phyloP scores from a whole-genome alignment of 2,113 vertebrate genomes.

The Zosterops japonicus region DNA sequence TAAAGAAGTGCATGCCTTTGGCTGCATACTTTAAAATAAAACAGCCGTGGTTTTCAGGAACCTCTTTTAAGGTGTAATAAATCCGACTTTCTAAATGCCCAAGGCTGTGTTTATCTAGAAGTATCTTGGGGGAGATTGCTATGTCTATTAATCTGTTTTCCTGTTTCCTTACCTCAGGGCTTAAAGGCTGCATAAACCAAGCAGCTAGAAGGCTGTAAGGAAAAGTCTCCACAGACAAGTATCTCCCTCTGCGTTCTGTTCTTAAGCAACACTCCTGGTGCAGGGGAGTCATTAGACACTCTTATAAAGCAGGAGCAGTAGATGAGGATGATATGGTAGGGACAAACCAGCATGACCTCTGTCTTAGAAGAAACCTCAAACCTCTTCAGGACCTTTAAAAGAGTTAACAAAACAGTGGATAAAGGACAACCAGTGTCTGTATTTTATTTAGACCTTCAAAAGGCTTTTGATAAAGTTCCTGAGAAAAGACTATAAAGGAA shows the following conservation, averaged over 20 bases:
- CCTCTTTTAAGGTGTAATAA: slow-evolving; percentile 68
- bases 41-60: slow-evolving; percentile 60
- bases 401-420: slow-evolving; percentile 29
- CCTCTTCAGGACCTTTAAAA: slow-evolving; percentile 15
- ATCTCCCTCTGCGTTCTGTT: slow-evolving; percentile 36
- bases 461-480: slow-evolving; percentile 43
- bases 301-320: not conserved
- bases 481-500: slow-evolving; percentile 20
- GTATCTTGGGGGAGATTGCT: slow-evolving; percentile 63
- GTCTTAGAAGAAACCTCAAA: slow-evolving; percentile 9
- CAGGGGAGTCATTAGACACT: not conserved
- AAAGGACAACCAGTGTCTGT: not conserved
- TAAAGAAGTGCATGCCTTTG: slow-evolving; percentile 61
- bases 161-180: slow-evolving; percentile 66
- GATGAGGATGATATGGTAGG: not conserved
- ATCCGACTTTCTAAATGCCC: slow-evolving; percentile 68
- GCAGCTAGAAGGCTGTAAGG: slow-evolving; percentile 29
- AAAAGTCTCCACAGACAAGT: slow-evolving; percentile 31
- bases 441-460: slow-evolving; percentile 48
- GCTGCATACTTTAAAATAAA: slow-evolving; percentile 70
- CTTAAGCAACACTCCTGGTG: not conserved
- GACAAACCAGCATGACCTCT: slow-evolving; percentile 20
- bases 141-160: slow-evolving; percentile 69
- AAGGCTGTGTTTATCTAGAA: slow-evolving; percentile 71
- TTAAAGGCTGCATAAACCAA: slow-evolving; percentile 58